Conservation (phyloP, 2,888 invertebrate genomes). For the Lasioglossum oenotherae region DNA sequence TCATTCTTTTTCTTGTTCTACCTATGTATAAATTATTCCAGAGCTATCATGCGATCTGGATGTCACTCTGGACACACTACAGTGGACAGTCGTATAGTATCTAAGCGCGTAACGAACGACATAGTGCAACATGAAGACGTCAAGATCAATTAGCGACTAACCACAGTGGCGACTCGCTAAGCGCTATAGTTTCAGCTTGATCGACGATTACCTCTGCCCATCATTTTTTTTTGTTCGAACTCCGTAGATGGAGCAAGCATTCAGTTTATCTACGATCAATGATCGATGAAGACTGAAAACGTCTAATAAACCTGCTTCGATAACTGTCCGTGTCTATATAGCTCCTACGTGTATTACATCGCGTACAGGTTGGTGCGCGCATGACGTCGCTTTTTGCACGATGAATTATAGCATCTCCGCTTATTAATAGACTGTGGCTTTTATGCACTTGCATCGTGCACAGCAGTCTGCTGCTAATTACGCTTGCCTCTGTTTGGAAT, state of each 20-base stretch:
- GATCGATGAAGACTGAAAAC: conserved; percentile 18
- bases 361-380: background rate
- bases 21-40: background rate
- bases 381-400: background rate
- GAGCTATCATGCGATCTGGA: background rate
- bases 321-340: background rate
- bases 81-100: conserved; percentile 3
- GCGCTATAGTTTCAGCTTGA: conserved; percentile 4
- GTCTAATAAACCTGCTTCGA: conserved; percentile 13
- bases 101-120: background rate
- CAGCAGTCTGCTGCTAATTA: background rate
- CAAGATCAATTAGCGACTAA: conserved; percentile 5
- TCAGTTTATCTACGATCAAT: conserved; percentile 13
- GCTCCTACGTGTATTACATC: background rate
- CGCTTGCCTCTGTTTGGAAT: background rate
- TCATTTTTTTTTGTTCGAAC: background rate
- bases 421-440: conserved; percentile 1
- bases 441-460: background rate
- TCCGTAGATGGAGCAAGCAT: background rate
- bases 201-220: background rate
- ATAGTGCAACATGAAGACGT: background rate
- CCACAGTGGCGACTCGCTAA: background rate
- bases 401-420: background rate
- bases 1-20: background rate
- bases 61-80: background rate